phyloP scores from a whole-genome alignment of 2,113 vertebrate genomes.

The Grammomys surdaster region DNA sequence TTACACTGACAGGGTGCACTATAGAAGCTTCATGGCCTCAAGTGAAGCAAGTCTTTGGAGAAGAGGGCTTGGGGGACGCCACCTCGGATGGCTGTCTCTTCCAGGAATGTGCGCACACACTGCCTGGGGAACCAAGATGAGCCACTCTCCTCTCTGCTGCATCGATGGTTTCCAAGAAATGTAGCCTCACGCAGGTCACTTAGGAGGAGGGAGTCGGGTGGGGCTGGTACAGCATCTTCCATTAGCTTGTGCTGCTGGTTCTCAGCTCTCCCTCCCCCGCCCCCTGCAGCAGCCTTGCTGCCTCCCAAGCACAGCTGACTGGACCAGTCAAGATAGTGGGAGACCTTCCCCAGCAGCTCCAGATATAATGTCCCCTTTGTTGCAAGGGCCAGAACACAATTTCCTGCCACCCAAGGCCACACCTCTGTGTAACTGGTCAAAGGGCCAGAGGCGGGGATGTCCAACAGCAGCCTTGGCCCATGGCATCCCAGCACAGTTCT shows the following conservation, averaged over 20 bases:
- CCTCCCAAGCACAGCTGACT: neutral
- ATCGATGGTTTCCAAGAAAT: slow-evolving; percentile 29
- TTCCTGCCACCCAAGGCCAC: neutral
- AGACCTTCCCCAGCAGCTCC: neutral
- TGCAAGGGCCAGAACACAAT: neutral
- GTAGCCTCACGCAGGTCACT: neutral
- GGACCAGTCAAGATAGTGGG: neutral
- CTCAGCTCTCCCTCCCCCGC: neutral
- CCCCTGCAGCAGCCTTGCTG: neutral
- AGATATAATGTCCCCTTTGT: neutral
- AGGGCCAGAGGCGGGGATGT: neutral
- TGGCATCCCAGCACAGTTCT: neutral
- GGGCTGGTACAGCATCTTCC: neutral
- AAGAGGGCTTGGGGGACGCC: neutral
- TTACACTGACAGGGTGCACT: no score
- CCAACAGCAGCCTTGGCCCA: neutral
- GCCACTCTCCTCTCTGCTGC: neutral
- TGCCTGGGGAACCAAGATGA: neutral
- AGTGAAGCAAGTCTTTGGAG: neutral
- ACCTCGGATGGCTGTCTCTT: slow-evolving; percentile 33
- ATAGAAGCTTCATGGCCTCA: neutral
- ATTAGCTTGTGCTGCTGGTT: neutral
- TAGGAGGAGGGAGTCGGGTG: neutral
- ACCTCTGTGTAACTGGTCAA: neutral
- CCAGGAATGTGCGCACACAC: neutral